Base-by-base conservation (phyloP, 2,888 invertebrate genomes). In the Nomada goodeniana region DNA sequence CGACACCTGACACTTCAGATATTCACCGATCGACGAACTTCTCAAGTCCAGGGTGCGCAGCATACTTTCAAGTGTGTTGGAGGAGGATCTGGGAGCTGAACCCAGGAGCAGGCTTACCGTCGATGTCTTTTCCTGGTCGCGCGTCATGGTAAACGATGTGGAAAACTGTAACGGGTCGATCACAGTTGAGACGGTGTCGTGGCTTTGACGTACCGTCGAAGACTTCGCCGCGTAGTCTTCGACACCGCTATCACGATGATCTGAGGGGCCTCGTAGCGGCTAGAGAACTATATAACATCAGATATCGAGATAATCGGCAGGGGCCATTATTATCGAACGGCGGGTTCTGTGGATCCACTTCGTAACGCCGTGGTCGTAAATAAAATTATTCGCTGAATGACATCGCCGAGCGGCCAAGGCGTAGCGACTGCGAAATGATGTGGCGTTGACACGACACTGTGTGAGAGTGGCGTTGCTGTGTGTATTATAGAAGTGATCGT, bases 301-400 rank as follows among this genome's bases (percentile, higher is more conserved):
- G 77, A 68, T 75, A 83, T 70, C 80, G 63, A 79, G 85, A 85
- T 85, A 84, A 84, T 84, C 84, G 57, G 18, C 53, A 47, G 71
- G 74, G 50, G 67, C 26, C 76, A 86, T 86, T 86, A 87, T 86
- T 86, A 85, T 86, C 86, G 80, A 73, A 73, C 63, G 74, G 59
- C 63, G 73, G 68, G 55, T 80, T 74, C 68, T 44, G 67, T 72
- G 11, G 75, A 67, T 78, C 78, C 72, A 78, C 76, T 80, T 78
- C 67, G 76, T 57, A 44, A 10, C n/a, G 29, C 11, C 61, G 65
- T 59, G n/a, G 23, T 29, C 59, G 57, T 64, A 71, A 84, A 75
- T 75, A 76, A 74, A 78, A 13, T 26, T 10, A 26, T 68, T 68
- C 44, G 42, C 18, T n/a, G 13, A 23, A 11, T 15, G 23, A 57